Conservation (phyloP, 2,888 invertebrate species). For the Biston stratarius region DNA sequence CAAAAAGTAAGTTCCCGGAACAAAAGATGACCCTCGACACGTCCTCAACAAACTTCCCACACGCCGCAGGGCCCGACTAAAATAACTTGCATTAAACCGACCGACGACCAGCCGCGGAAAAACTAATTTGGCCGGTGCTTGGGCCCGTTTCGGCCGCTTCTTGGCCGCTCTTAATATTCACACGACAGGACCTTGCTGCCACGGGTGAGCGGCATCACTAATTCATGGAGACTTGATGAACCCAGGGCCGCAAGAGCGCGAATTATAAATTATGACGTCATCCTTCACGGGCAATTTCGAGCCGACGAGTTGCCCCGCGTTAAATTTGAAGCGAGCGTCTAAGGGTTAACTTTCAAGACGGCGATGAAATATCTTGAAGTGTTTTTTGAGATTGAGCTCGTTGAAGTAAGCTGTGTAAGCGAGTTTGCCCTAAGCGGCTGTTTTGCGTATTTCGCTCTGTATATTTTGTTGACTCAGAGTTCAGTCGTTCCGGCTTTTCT, state of each 20-base stretch:
- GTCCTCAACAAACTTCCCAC: slow-evolving; percentile 35
- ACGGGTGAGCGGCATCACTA: slow-evolving; percentile 50
- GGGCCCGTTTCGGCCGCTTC: slow-evolving; percentile 19
- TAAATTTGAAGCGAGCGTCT: slow-evolving; percentile 46
- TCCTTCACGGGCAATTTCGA: slow-evolving; percentile 51
- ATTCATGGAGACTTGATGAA: slow-evolving; percentile 59
- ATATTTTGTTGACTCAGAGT: slow-evolving; percentile 9
- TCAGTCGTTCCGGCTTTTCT: slow-evolving; percentile 7
- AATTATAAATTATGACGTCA: slow-evolving; percentile 61
- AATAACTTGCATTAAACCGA: slow-evolving; percentile 34
- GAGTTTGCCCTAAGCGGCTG: slow-evolving; percentile 18
- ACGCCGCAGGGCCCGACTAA: slow-evolving; percentile 33
- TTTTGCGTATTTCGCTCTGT: slow-evolving; percentile 21
- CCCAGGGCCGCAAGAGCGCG: slow-evolving; percentile 50
- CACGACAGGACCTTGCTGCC: slow-evolving; percentile 45
- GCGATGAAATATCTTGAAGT: slow-evolving; percentile 33
- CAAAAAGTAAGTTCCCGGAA: slow-evolving; percentile 25
- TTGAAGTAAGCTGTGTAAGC: slow-evolving; percentile 28
- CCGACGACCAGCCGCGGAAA: slow-evolving; percentile 28
- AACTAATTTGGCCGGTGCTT: slow-evolving; percentile 35
- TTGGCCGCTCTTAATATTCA: slow-evolving; percentile 46
- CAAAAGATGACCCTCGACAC: slow-evolving; percentile 38
- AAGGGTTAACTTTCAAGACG: slow-evolving; percentile 34
- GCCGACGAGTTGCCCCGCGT: slow-evolving; percentile 48
- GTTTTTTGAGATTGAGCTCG: slow-evolving; percentile 31